These are phyloP conservation scores for Cephalopachus bancanus DNA, from an alignment of 2,797 vertebrate genomes.

Conservation along the genomic window DNA sequence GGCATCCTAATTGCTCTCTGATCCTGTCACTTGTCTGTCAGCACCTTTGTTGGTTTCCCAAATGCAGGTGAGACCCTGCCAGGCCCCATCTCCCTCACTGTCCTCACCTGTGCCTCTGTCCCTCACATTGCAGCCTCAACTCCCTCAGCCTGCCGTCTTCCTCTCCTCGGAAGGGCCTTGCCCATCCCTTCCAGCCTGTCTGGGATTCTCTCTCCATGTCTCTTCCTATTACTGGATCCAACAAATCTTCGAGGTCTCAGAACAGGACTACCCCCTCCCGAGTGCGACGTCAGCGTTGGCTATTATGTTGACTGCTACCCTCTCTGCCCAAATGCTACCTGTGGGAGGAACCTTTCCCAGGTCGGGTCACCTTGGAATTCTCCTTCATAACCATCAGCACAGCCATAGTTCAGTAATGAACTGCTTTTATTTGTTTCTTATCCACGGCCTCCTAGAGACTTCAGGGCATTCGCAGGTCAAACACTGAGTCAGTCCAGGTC, in stretches of 20 bases:
- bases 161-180: not conserved
- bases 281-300: not conserved
- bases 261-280: not conserved
- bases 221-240: not conserved
- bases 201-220: not conserved
- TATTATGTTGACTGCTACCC: not conserved
- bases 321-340: not conserved
- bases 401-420: not conserved
- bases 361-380: not conserved
- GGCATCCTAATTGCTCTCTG: not conserved
- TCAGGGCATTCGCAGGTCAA: not conserved
- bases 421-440: not conserved
- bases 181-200: not conserved
- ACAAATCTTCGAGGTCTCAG: not conserved
- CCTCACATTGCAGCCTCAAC: not conserved
- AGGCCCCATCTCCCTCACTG: not conserved
- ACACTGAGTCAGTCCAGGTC: not conserved
- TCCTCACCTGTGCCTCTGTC: not conserved
- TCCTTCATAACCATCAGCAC: not conserved
- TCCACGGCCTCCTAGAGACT: not conserved
- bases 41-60: conserved; percentile 1
- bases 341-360: not conserved
- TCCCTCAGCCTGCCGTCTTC: not conserved
- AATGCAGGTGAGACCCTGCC: not conserved
- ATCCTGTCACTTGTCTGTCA: not conserved